A percentile compares a stretch with the other conserved stretches of the same genome.
These are phyloP conservation scores for Nyctalus aviator DNA, from an alignment of 2,797 vertebrate genomes.

Conservation along the genomic window DNA sequence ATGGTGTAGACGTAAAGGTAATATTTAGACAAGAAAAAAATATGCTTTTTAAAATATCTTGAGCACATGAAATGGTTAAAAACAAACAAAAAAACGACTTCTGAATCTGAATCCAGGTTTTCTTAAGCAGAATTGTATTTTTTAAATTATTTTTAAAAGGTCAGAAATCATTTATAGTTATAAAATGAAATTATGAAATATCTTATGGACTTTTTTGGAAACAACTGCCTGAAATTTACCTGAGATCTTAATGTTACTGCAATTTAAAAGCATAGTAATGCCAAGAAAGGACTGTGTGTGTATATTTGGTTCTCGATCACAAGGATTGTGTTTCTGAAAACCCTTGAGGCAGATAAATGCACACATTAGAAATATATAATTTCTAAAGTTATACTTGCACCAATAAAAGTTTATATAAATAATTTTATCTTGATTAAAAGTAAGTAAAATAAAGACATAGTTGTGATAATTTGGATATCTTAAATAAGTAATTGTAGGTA, in stretches of 20 bases:
- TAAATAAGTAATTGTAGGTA: not conserved
- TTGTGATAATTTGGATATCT: not conserved
- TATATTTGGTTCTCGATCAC: not conserved
- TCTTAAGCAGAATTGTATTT: not conserved
- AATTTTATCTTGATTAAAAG: constrained; percentile 20
- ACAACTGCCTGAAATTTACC: not conserved
- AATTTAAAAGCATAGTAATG: not conserved
- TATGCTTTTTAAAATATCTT: not conserved
- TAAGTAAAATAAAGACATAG: not conserved
- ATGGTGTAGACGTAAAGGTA: not conserved
- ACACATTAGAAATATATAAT: not conserved
- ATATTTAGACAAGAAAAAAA: not conserved
- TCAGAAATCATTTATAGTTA: not conserved
- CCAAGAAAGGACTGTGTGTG: not conserved
- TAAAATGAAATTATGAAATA: not conserved
- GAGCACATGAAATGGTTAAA: not conserved
- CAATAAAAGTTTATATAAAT: not conserved
- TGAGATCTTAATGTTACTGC: not conserved
- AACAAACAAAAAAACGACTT: not conserved
- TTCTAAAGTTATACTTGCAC: constrained; percentile 31
- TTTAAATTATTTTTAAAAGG: constrained; percentile 30
- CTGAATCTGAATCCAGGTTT: not conserved
- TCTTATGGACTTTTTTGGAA: not conserved
- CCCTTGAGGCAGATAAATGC: not conserved
- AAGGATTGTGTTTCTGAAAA: not conserved